Evolutionary conservation across 1,140 invertebrate species (phyloP).

Genomic region (Archivesica marissinica): DNA sequence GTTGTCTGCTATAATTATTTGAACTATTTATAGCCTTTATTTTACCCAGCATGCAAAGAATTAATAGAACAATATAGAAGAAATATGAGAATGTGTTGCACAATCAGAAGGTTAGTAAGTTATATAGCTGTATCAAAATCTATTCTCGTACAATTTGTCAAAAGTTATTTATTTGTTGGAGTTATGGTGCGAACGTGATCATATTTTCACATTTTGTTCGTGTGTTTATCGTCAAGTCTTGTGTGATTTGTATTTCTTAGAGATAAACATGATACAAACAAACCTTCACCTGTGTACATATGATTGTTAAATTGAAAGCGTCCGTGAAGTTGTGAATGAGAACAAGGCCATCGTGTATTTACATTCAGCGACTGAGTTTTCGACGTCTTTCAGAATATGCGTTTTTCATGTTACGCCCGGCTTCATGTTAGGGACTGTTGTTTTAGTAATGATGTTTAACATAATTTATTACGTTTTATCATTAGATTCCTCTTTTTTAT

Average conservation of each 20-base stretch:
- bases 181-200: neutral
- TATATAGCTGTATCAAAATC: neutral
- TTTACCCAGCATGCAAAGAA: neutral
- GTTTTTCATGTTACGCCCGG: conserved; percentile 11
- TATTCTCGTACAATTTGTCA: neutral
- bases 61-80: neutral
- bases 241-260: neutral
- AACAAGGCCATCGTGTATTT: neutral
- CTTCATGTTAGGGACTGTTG: conserved; percentile 37
- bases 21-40: neutral
- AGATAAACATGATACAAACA: neutral
- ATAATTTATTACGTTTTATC: conserved; percentile 36
- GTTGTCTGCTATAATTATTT: neutral
- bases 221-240: neutral
- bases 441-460: conserved; percentile 19
- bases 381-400: conserved; percentile 2
- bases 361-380: conserved; percentile 10
- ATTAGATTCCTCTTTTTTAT: conserved; percentile 47
- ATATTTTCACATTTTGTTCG: conserved; percentile 4
- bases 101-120: neutral
- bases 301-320: neutral
- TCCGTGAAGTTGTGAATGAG: neutral
- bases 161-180: neutral
- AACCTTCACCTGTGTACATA: conserved; percentile 7
- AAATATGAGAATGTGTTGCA: too few relatives aligned